Percentiles rank a stretch among this genome's conserved stretches.
phyloP scores from a whole-genome alignment of 1,140 invertebrate species.

The Atopsyche davidsoni region DNA sequence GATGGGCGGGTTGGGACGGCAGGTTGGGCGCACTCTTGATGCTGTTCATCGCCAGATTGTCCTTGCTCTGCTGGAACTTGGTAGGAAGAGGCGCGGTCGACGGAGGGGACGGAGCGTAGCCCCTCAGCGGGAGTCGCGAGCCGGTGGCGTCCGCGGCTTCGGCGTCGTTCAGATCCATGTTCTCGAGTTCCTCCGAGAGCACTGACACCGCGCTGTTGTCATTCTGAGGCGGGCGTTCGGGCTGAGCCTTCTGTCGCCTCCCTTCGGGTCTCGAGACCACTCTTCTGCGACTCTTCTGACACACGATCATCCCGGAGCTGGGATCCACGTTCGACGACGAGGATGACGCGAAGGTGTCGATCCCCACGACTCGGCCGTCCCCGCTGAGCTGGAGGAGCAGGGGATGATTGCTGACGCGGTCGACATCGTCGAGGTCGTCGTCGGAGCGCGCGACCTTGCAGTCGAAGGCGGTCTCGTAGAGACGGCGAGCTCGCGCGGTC shows the following conservation, averaged over 20 bases:
- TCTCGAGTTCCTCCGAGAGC: constrained; percentile 56
- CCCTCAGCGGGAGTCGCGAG: constrained; percentile 49
- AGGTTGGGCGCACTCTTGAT: constrained; percentile 71
- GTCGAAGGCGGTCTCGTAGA: constrained; percentile 86
- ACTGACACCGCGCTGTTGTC: constrained; percentile 51
- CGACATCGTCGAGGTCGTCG: constrained; percentile 74
- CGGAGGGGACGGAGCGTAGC: constrained; percentile 69
- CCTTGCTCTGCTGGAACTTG: constrained; percentile 68
- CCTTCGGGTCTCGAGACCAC: constrained; percentile 46
- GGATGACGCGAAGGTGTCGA: constrained; percentile 33
- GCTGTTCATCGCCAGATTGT: constrained; percentile 64
- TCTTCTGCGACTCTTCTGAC: constrained; percentile 44
- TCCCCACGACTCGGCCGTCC: constrained; percentile 40
- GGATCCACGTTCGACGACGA: constrained; percentile 45
- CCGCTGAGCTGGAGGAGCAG: constrained; percentile 56
- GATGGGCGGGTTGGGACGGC: constrained; percentile 60
- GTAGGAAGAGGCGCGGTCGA: constrained; percentile 72
- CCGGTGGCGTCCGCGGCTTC: constrained; percentile 46
- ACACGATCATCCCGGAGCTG: constrained; percentile 40
- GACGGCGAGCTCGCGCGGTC: constrained; percentile 56
- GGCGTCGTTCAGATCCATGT: constrained; percentile 55
- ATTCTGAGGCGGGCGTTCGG: constrained; percentile 50
- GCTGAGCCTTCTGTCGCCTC: constrained; percentile 51
- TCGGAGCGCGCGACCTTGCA: constrained; percentile 76
- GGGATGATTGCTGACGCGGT: constrained; percentile 73